Evolutionary conservation across 2,113 vertebrate genomes (phyloP).

Genomic region (Pseudorhombus dupliciocellatus): DNA sequence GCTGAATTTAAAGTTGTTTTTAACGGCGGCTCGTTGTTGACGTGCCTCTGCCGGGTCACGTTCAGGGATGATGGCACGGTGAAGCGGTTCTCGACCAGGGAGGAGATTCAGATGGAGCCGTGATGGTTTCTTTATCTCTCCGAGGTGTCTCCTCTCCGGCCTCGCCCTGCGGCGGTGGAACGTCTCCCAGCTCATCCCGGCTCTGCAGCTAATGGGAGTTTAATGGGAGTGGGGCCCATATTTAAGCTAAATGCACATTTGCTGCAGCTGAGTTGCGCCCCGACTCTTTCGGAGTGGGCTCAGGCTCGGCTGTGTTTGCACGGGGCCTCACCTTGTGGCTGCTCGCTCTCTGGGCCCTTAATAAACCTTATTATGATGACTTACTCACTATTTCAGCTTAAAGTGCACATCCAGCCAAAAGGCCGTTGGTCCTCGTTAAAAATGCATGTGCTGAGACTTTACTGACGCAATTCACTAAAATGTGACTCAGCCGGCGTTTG

Average conservation of each 20-base stretch:
- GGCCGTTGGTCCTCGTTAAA: conserved; percentile 42
- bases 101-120: background rate
- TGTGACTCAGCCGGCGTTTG: background rate
- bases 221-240: conserved; percentile 6
- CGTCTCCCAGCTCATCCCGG: background rate
- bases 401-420: conserved; percentile 6
- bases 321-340: too few species aligned
- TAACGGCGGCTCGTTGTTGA: too few species aligned
- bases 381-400: conserved; percentile 26
- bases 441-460: conserved; percentile 25
- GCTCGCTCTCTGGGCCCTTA: background rate
- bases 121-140: too few species aligned
- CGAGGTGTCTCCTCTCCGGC: background rate
- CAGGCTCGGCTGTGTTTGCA: too few species aligned
- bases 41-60: too few species aligned
- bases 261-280: background rate
- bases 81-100: background rate
- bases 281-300: background rate
- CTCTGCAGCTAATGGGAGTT: conserved; percentile 6
- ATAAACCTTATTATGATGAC: conserved; percentile 29
- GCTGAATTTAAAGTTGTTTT: too few species aligned
- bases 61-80: too few species aligned
- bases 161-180: background rate
- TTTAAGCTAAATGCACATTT: conserved; percentile 25
- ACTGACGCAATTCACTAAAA: conserved; percentile 14